These are phyloP conservation scores for Apaloderma vittatum DNA, from an alignment of 2,113 vertebrate species.

Conservation along the genomic window DNA sequence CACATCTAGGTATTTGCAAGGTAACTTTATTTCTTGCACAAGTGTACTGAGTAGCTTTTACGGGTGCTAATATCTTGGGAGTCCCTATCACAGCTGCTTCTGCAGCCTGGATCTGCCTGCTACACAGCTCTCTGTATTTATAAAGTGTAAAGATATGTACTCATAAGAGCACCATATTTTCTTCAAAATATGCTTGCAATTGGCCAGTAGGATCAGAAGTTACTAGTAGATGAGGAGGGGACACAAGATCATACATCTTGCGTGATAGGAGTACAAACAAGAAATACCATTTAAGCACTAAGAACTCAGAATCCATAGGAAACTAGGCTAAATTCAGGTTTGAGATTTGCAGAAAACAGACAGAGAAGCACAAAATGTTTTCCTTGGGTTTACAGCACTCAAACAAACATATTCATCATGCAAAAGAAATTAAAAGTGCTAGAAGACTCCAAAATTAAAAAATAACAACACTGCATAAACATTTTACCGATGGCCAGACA, in stretches of 20 bases:
- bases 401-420: not conserved
- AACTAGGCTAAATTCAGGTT: not conserved
- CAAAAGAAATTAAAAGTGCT: not conserved
- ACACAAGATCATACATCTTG: not conserved
- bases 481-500: conserved; percentile 93
- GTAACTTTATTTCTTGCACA: not conserved
- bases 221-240: not conserved
- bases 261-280: not conserved
- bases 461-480: not conserved
- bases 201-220: not conserved
- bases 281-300: not conserved
- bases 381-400: not conserved
- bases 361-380: not conserved
- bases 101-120: not conserved
- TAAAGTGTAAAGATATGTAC: not conserved
- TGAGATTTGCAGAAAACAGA: not conserved
- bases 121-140: not conserved
- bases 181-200: not conserved
- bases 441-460: not conserved
- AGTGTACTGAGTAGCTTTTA: not conserved
- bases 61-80: not conserved
- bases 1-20: not conserved
- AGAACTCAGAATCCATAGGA: not conserved
- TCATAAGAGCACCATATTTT: not conserved
- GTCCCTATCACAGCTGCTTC: not conserved